Base-by-base conservation (phyloP, 2,113 vertebrate species). In the Narcine bancroftii region DNA sequence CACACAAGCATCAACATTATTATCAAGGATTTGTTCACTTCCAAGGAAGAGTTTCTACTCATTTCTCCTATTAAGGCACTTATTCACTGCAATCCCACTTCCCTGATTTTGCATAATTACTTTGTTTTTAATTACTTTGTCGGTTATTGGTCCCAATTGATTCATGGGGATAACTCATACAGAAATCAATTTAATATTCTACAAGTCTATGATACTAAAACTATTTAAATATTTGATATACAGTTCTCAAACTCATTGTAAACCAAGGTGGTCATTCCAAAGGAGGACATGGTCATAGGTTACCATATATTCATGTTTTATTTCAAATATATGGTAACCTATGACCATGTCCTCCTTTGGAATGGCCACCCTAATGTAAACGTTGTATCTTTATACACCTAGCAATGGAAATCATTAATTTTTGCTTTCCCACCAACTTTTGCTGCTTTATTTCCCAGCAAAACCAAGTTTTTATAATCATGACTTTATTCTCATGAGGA, bases 101-200 rank as follows among this genome's bases (percentile, higher is more conserved):
- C 50, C 29, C 79, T 6, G 29, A 29, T n/a, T 33, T 83, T 83
- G 33, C 33, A 53, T n/a, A 85, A 19, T 13, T 85, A n/a, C 9
- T 85, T n/a, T 60, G 50, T 85, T 85, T 85, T 85, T n/a, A 50
- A 21, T 76, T 73, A 36, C n/a, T 73, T 73, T 73, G 72, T 36
- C 36, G n/a, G 56, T 85, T 85, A 60, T 60, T 85, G 53, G 5
- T 56, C 26, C 11, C 6, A 15, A 83, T 47, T 79, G 42, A 33
- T 6, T n/a, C 33, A 60, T n/a, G 50, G 17, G 56, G 50, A 36
- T 6, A 5, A 85, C 1, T 5, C 53, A 85, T 60, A 11, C 4
- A 36, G n/a, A 17, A 60, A 85, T 21, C 50, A n/a, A 85, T n/a
- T 85, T 53, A 60, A 56, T n/a, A 85, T 85, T 33, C 4, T 6